Percentiles rank a stretch among this genome's conserved stretches.
phyloP scores from a whole-genome alignment of 1,140 invertebrate genomes.

The Littorina saxatilis region DNA sequence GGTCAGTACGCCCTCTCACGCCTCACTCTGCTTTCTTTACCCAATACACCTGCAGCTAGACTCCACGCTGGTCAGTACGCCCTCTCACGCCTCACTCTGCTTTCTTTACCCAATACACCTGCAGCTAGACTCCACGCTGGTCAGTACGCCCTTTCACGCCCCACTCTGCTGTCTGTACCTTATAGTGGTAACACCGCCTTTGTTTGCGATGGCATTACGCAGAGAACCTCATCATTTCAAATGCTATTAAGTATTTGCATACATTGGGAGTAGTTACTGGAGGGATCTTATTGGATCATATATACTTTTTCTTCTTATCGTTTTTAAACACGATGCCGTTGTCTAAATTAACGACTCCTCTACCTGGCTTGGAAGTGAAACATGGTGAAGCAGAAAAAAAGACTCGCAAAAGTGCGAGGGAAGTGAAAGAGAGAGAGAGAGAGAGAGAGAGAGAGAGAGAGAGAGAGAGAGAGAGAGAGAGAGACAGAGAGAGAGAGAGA shows the following conservation, averaged over 20 bases:
- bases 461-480: not conserved
- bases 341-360: too few species aligned
- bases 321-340: not conserved
- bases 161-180: conserved; percentile 71
- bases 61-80: conserved; percentile 88
- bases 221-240: too few species aligned
- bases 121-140: not conserved
- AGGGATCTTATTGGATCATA: too few species aligned
- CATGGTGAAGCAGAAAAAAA: too few species aligned
- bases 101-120: too few species aligned
- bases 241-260: too few species aligned
- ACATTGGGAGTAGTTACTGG: too few species aligned
- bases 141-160: not conserved
- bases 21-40: conserved; percentile 71
- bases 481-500: not conserved
- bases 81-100: not conserved
- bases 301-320: not conserved
- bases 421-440: not conserved
- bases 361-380: too few species aligned
- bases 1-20: not conserved
- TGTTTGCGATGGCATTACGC: too few species aligned
- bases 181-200: too few species aligned
- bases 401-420: not conserved
- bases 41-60: conserved; percentile 91
- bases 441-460: not conserved